Percentiles rank a stretch among this genome's conserved stretches.
Evolutionary conservation across 64 coral and sea anemone genomes (phyloP).

Genomic region (Pocillopora damicornis): DNA sequence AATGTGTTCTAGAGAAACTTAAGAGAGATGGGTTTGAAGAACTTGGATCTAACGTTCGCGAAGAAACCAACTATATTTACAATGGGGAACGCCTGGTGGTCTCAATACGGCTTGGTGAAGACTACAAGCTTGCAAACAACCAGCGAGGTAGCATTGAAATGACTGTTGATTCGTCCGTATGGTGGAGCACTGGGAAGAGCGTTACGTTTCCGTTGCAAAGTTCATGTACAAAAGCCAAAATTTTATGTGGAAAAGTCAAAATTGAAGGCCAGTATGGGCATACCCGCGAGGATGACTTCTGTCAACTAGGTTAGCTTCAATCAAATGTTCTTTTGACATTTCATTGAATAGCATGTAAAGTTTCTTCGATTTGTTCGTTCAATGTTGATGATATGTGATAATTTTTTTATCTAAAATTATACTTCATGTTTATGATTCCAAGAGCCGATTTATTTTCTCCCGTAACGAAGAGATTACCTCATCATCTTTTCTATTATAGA

Average conservation of each 20-base stretch:
- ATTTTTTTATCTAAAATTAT: no score
- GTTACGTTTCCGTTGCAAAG: constrained; percentile 24
- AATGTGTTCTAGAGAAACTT: neutral
- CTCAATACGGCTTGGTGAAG: constrained; percentile 23
- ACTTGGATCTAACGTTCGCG: neutral
- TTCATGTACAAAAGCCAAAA: neutral
- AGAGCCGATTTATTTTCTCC: no score
- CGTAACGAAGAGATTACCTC: no score
- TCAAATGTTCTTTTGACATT: no score
- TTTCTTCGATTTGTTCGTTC: no score
- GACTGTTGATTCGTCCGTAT: constrained; percentile 15
- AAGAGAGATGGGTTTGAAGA: constrained; percentile 36
- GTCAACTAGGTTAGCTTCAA: neutral
- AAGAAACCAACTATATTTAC: constrained; percentile 6
- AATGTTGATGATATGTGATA: no score
- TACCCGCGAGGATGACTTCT: neutral
- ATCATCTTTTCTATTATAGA: no score
- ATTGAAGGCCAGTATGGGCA: neutral
- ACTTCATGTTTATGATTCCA: no score
- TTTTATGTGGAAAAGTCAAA: constrained; percentile 15
- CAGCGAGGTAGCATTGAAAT: neutral
- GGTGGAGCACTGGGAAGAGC: constrained; percentile 46
- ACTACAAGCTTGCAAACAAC: constrained; percentile 20
- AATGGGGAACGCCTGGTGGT: constrained; percentile 29
- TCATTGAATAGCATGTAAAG: no score